Conservation (phyloP, 1,140 invertebrate species). For the Meloidogyne chitwoodi region DNA sequence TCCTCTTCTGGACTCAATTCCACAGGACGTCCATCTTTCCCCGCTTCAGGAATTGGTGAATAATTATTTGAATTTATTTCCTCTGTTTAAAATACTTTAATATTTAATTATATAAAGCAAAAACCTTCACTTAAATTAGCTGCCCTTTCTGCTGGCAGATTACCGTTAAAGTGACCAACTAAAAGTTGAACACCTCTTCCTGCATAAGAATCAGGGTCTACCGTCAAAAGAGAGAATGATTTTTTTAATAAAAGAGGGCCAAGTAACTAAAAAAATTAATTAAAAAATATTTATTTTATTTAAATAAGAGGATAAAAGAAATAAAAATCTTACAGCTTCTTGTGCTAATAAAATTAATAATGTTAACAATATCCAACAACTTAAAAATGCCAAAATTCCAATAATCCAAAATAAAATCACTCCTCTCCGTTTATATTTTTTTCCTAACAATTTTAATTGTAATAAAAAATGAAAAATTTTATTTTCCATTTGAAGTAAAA, state of each 20-base stretch:
- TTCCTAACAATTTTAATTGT: background rate
- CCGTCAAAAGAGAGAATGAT: constrained; percentile 2
- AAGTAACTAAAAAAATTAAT: background rate
- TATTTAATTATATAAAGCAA: background rate
- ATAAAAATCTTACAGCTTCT: constrained; percentile 22
- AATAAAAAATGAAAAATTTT: background rate
- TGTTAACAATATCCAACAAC: constrained; percentile 40
- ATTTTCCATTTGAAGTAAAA: background rate
- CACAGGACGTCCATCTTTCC: constrained; percentile 49
- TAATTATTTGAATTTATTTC: constrained; percentile 58
- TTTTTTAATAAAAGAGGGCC: constrained; percentile 7
- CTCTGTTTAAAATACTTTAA: constrained; percentile 37
- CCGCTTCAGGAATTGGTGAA: constrained; percentile 36
- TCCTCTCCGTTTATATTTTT: background rate
- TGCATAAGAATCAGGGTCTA: constrained; percentile 29
- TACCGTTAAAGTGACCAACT: constrained; percentile 59
- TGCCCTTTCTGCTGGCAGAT: constrained; percentile 49
- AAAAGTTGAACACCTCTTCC: constrained; percentile 48
- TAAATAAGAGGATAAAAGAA: too few relatives aligned
- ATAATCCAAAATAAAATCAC: constrained; percentile 27
- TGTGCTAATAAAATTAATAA: constrained; percentile 42
- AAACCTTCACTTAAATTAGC: constrained; percentile 50
- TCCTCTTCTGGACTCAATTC: constrained; percentile 45
- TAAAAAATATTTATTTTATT: background rate
- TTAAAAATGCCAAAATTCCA: constrained; percentile 33